Base-by-base conservation (phyloP, 2,888 invertebrate genomes). In the Drosophila ezoana region DNA sequence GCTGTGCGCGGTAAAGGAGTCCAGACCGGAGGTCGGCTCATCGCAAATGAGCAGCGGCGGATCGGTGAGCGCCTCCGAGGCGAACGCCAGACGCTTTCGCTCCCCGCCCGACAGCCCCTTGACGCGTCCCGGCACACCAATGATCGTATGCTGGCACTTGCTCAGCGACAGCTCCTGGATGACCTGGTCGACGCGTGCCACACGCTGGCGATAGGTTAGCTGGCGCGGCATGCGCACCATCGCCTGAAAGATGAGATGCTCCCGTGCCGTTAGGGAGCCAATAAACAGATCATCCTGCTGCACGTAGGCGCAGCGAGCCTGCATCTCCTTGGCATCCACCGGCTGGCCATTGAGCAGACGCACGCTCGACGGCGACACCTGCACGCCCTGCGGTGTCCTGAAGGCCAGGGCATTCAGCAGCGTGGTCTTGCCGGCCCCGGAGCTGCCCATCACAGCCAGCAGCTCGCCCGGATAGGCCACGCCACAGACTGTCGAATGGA, bases 101-200 rank as follows among this genome's bases (percentile, higher is more conserved):
- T 99, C 99, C 0, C 99, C 99, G 0, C 99, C 99, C 0, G 98
- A 98, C 64, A 99, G 96, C 0, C 98, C 98, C 93, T 97, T 98
- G 40, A 97, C 93, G 18, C 96, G 93, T 0, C 98, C 98, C 0
- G 97, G 95, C 47, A 96, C 94, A 0, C 99, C 99, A 66, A 99
- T 99, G 41, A 95, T 94, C 11, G 97, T 98, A 89, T 98, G 95
- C 91, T 96, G 95, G 92, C 98, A 99, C 93, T 98, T 98, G 35
- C 94, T 94, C 52, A 99, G 93, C 4, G 97, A 97, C 76, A 98
- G 93, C 94, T 97, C 97, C 76, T 94, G 93, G 79, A 98, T 96
- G 2, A 98, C 98, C 57, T 97, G 96, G 85, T 97, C 95, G 0
- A 98, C 98, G 79, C 97, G 93, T 38, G 94, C 93, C 93, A 97